Evolutionary conservation across 2,888 invertebrate genomes (phyloP), one percentile per base, ranked within the genome.

Genomic region (Drosophila antonietae): DNA sequence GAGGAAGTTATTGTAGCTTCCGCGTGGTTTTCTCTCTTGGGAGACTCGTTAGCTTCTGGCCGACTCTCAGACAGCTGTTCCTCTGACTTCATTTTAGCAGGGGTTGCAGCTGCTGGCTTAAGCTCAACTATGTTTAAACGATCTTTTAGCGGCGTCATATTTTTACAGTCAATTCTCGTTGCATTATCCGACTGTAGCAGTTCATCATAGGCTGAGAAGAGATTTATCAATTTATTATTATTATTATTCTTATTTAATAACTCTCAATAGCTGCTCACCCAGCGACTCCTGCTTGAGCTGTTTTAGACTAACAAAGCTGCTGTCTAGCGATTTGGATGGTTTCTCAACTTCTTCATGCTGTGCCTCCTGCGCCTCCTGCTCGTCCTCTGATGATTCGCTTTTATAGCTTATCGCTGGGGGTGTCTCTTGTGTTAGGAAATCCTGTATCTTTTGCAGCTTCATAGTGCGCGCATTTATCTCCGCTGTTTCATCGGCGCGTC

Each of bases 361-460:
- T 20, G 1, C 6, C 20, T 44, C 44, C 14, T 63, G 3, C 44
- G 1, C 6, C 20, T 44, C 44, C 14, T 63, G 57, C 2, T 2
- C 8, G 39, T 53, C 39, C 5, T 77, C 75, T 14, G 81, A 78
- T 15, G 80, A 70, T 1, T 89, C 88, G 5, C 85, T 83, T 65
- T 86, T 81, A 59, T 73, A 83, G 52, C 73, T 80, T 2, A 35
- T 18, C 15, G 58, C 44, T 4, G 63, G 61, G 15, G 68, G 73
- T 39, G 62, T 5, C 14, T 74, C 64, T 56, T 68, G 80, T n/a
- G 70, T 83, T 1, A 92, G 78, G 57, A 86, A 91, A 9, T 88
- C 78, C 39, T 93, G 91, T 49, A 93, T 92, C 83, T 92, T 92
- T 70, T 88, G 89, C 68, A 93, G 61, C 74, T 93, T 92, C 28